Conservation (phyloP, 2,888 invertebrate species). For the Rambutsinella grinnellia region DNA sequence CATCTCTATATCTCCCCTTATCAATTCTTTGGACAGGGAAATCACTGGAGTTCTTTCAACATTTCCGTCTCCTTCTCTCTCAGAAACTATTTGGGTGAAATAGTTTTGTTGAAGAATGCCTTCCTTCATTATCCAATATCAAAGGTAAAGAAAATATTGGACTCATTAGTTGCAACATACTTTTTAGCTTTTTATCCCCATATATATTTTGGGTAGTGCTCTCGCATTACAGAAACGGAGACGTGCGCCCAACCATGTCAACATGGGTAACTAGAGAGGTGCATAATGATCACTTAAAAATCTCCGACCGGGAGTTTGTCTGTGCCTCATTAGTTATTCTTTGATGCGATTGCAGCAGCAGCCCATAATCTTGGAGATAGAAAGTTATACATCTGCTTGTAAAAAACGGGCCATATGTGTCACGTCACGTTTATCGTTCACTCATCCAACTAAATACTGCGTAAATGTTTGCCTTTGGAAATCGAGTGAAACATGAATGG, state of each 20-base stretch:
- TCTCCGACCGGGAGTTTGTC: neutral
- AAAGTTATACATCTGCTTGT: too few relatives aligned
- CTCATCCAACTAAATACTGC: too few relatives aligned
- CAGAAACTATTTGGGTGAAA: neutral
- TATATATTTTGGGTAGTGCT: neutral
- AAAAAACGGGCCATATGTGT: too few relatives aligned
- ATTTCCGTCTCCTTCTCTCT: neutral
- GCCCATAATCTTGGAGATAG: neutral
- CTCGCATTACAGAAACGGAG: too few relatives aligned
- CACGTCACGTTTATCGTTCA: too few relatives aligned
- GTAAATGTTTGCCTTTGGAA: neutral
- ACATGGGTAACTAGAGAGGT: constrained; percentile 17
- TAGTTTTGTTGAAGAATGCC: neutral
- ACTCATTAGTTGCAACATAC: neutral
- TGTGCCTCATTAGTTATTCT: constrained; percentile 40
- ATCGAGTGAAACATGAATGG: neutral
- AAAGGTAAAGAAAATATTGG: neutral
- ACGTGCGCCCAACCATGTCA: constrained; percentile 30
- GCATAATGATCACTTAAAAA: constrained; percentile 39
- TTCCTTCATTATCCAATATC: neutral
- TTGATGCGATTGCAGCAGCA: neutral
- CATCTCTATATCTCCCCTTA: too few relatives aligned
- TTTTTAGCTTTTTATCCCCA: neutral
- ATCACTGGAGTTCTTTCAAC: neutral
- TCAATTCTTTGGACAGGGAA: neutral